Evolutionary conservation across 2,888 invertebrate genomes (phyloP).

Genomic region (Heliconius charithonia): DNA sequence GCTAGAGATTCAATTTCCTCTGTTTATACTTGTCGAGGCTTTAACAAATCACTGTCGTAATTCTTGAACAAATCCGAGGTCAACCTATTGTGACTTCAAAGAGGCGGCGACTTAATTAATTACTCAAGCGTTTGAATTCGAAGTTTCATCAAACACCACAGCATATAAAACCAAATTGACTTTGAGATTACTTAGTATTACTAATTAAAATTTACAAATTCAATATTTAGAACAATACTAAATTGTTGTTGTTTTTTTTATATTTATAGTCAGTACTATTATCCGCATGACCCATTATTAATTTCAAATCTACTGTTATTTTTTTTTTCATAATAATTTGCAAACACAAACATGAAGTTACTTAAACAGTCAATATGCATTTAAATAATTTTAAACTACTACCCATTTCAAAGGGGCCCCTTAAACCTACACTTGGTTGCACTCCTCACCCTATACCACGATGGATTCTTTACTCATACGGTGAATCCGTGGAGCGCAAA

Average conservation of each 20-base stretch:
- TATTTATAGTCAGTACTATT: background rate
- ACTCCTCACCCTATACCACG: no score
- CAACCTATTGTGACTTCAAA: constrained; percentile 41
- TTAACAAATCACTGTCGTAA: constrained; percentile 33
- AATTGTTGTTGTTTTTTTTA: background rate
- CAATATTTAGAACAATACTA: constrained; percentile 32
- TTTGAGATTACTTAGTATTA: constrained; percentile 27
- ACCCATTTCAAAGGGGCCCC: no score
- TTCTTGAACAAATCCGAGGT: constrained; percentile 37
- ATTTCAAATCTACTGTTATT: no score
- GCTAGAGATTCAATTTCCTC: background rate
- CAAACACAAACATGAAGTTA: background rate
- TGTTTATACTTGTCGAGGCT: constrained; percentile 6
- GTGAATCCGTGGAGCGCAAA: background rate
- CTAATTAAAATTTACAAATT: constrained; percentile 13
- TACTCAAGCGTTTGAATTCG: constrained; percentile 41
- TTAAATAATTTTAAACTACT: background rate
- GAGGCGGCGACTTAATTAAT: constrained; percentile 43
- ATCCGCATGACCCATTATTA: background rate
- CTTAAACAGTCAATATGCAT: background rate
- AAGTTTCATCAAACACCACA: constrained; percentile 38
- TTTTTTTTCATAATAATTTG: no score
- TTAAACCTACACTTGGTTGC: no score
- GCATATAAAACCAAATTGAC: constrained; percentile 36
- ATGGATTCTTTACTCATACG: no score